phyloP scores from a whole-genome alignment of 2,797 vertebrate species.

The Naso thynnoides region DNA sequence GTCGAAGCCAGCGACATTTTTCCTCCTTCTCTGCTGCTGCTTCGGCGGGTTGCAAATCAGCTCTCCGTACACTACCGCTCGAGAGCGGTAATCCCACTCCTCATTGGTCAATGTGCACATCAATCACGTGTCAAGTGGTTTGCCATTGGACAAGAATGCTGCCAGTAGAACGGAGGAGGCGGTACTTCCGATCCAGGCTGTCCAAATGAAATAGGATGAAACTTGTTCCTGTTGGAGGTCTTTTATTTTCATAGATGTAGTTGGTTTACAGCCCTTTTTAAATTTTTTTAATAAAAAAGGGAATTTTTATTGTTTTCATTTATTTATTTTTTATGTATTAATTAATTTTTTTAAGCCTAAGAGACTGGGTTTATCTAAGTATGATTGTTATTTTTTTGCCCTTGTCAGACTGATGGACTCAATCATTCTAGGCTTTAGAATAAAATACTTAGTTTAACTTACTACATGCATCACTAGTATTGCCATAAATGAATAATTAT shows the following conservation, averaged over 20 bases:
- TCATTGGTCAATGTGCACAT: slow-evolving; percentile 63
- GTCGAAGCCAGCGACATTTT: slow-evolving; percentile 78
- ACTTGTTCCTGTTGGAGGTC: neutral
- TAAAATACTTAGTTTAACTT: no score
- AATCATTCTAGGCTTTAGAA: no score
- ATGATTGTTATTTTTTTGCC: no score
- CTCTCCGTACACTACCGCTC: slow-evolving; percentile 55
- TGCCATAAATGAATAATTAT: no score
- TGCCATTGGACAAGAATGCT: slow-evolving; percentile 44
- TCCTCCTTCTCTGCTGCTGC: slow-evolving; percentile 76
- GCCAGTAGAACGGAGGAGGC: slow-evolving; percentile 17
- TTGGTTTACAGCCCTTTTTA: no score
- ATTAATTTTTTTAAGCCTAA: no score
- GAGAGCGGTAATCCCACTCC: slow-evolving; percentile 15
- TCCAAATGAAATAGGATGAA: neutral
- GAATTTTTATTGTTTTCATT: no score
- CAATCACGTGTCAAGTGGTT: slow-evolving; percentile 15
- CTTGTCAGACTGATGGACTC: no score
- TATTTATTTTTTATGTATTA: no score
- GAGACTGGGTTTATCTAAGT: no score
- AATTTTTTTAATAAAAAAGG: no score
- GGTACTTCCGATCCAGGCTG: slow-evolving; percentile 60
- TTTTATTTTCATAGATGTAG: accelerated
- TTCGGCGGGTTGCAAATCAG: slow-evolving; percentile 87
- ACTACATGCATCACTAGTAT: no score